These are phyloP conservation scores for Palythoa caribaeorum DNA, from an alignment of 92 coral and sea anemone genomes.

Conservation along the genomic window DNA sequence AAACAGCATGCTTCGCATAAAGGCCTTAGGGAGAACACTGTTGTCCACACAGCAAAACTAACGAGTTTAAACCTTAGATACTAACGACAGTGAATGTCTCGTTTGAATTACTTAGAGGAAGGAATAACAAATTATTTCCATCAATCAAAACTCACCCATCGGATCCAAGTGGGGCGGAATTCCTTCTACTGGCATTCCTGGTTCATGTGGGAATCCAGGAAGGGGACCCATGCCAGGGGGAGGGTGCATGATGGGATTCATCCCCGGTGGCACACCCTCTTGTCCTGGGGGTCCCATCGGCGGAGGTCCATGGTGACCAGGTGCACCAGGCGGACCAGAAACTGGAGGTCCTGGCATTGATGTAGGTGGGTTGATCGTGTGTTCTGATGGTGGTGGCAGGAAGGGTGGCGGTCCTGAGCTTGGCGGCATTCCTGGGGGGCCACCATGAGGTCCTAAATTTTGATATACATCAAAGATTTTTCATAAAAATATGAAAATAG, in stretches of 20 bases:
- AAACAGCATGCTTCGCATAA: too few species aligned
- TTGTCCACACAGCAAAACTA: not conserved
- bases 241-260: constrained; percentile 71
- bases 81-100: too few species aligned
- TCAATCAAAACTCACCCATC: constrained; percentile 62
- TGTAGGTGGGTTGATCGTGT: constrained; percentile 71
- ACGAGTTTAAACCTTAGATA: not conserved
- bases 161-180: constrained; percentile 89
- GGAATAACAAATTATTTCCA: not conserved
- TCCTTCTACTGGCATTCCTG: constrained; percentile 89
- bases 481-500: too few species aligned
- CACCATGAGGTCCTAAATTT: constrained; percentile 69
- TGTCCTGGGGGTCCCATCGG: constrained; percentile 88
- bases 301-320: constrained; percentile 85
- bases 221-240: constrained; percentile 81
- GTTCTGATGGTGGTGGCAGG: constrained; percentile 87
- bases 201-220: constrained; percentile 82
- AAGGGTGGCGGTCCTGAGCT: constrained; percentile 92
- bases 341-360: constrained; percentile 70
- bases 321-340: constrained; percentile 79
- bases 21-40: too few species aligned
- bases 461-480: too few species aligned
- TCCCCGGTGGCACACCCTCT: constrained; percentile 86
- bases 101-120: too few species aligned
- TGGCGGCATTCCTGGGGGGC: constrained; percentile 92